Percentiles rank a stretch among this genome's conserved stretches.
phyloP scores from a whole-genome alignment of 2,797 vertebrate species.

The Mus minutoides region DNA sequence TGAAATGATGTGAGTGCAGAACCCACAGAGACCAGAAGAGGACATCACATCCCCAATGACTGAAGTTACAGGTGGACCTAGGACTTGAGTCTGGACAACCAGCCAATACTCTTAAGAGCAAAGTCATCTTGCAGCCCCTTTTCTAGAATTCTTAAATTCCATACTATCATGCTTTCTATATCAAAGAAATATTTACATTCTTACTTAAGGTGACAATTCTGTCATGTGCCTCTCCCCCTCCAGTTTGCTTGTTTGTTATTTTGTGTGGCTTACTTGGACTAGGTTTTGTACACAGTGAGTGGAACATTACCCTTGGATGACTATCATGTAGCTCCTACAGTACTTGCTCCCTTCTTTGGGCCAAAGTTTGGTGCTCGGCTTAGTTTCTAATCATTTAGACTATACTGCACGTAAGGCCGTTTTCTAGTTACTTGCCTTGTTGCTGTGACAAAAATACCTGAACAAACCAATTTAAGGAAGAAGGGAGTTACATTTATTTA shows the following conservation, averaged over 20 bases:
- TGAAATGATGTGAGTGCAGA: neutral
- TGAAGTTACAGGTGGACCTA: neutral
- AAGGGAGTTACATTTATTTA: neutral
- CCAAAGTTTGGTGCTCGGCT: neutral
- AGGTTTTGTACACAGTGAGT: neutral
- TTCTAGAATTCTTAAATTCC: neutral
- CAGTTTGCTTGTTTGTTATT: neutral
- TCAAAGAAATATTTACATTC: neutral
- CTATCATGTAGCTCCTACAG: neutral
- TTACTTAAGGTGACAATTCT: neutral
- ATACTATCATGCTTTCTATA: neutral
- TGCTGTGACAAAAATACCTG: neutral
- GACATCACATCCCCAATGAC: neutral
- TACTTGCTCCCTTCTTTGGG: too few relatives aligned
- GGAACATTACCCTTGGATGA: neutral
- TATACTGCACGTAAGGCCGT: neutral
- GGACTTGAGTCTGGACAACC: neutral
- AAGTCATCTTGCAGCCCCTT: neutral
- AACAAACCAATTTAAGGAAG: neutral
- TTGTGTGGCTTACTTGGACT: too few relatives aligned
- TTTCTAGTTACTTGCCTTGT: neutral
- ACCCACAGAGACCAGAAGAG: neutral
- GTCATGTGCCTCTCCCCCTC: neutral
- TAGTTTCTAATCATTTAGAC: neutral
- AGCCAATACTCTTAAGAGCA: neutral